Percentiles rank a stretch among this genome's conserved stretches.
phyloP scores from a whole-genome alignment of 2,888 invertebrate species.

The Endomychus coccineus region DNA sequence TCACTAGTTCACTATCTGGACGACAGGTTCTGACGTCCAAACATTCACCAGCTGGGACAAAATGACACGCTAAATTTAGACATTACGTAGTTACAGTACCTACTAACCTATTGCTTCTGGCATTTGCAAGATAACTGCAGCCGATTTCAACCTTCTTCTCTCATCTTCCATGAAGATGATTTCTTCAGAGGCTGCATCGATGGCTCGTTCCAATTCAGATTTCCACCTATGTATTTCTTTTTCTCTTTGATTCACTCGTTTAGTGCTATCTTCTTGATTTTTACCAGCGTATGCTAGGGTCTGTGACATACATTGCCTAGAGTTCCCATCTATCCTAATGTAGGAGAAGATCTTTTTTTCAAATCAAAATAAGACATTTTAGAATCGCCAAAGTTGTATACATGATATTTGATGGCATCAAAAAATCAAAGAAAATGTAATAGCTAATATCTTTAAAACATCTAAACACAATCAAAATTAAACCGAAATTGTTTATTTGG shows the following conservation, averaged over 20 bases:
- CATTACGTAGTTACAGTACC: too few species aligned
- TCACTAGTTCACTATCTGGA: constrained; percentile 64
- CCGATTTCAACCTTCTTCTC: constrained; percentile 59
- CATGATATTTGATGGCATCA: too few species aligned
- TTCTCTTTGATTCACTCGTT: constrained; percentile 57
- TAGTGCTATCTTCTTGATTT: constrained; percentile 60
- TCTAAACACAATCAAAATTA: too few species aligned
- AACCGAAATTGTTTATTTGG: too few species aligned
- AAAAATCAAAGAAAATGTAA: too few species aligned
- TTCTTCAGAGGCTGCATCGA: constrained; percentile 62
- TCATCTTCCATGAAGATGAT: constrained; percentile 61
- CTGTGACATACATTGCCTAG: constrained; percentile 56
- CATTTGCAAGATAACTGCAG: constrained; percentile 57
- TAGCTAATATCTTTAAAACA: too few species aligned
- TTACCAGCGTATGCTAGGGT: constrained; percentile 60
- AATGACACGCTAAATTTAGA: too few species aligned
- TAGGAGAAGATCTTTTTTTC: too few species aligned
- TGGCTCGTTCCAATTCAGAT: constrained; percentile 62
- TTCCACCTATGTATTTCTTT: constrained; percentile 69
- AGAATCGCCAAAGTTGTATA: too few species aligned
- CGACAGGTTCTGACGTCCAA: constrained; percentile 62
- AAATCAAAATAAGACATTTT: too few species aligned
- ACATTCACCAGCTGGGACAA: constrained; percentile 58
- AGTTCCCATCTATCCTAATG: constrained; percentile 51
- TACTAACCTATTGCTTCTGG: constrained; percentile 61